These are phyloP conservation scores for Lasioglossum morio DNA, from an alignment of 2,888 invertebrate genomes.

Conservation along the genomic window DNA sequence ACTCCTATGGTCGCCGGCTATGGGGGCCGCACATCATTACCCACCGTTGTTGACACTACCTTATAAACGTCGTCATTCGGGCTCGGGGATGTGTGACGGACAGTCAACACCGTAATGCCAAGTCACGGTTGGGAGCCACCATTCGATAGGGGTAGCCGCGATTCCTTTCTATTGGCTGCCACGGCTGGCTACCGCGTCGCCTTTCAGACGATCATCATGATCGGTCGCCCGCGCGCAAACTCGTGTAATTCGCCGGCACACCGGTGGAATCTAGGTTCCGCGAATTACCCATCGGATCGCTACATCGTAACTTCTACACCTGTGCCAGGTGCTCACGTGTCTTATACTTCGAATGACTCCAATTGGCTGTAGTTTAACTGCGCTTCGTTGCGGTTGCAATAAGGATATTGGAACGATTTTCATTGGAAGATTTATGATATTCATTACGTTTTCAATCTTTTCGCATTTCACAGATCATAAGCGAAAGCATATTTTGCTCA, in stretches of 20 bases:
- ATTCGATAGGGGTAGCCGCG: conserved; percentile 65
- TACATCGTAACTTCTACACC: neutral
- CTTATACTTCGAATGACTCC: neutral
- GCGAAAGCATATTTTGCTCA: too few relatives aligned
- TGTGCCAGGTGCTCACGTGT: neutral
- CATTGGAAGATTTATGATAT: too few relatives aligned
- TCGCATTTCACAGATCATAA: too few relatives aligned
- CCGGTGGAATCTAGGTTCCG: neutral
- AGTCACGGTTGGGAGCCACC: conserved; percentile 72
- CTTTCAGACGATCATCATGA: conserved; percentile 33
- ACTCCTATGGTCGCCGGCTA: conserved; percentile 68
- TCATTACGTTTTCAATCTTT: too few relatives aligned
- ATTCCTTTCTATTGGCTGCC: conserved; percentile 44
- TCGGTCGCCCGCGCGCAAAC: conserved; percentile 2
- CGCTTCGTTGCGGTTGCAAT: too few relatives aligned
- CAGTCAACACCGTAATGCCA: conserved; percentile 75
- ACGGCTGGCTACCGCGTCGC: neutral
- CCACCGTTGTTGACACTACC: conserved; percentile 80
- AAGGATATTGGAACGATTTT: too few relatives aligned
- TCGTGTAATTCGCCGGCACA: conserved; percentile 9
- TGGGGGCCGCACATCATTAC: conserved; percentile 80
- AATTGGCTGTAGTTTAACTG: neutral
- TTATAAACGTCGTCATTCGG: conserved; percentile 80
- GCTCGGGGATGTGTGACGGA: conserved; percentile 78
- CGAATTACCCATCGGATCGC: neutral